These are phyloP conservation scores for Endotricha flammealis DNA, from an alignment of 2,888 invertebrate genomes.

Conservation along the genomic window DNA sequence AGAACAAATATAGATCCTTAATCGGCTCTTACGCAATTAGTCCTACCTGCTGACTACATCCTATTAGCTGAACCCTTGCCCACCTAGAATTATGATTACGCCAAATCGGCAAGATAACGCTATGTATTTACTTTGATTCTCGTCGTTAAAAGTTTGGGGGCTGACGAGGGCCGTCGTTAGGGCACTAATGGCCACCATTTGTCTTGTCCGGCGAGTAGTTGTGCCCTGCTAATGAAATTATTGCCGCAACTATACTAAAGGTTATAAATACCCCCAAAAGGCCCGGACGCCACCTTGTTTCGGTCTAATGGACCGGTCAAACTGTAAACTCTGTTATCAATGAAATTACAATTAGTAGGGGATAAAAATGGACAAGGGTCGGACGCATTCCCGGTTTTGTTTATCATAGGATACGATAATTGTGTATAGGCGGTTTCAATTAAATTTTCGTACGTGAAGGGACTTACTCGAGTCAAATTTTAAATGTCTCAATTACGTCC, in stretches of 20 bases:
- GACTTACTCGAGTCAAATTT: slow-evolving; percentile 3
- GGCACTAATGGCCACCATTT: slow-evolving; percentile 77
- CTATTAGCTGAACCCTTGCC: slow-evolving; percentile 62
- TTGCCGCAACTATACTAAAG: slow-evolving; percentile 77
- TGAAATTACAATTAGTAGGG: slow-evolving; percentile 76
- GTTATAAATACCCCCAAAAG: slow-evolving; percentile 74
- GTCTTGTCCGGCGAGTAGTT: slow-evolving; percentile 78
- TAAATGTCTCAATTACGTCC: not conserved
- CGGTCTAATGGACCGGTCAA: slow-evolving; percentile 77
- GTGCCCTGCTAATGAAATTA: slow-evolving; percentile 78
- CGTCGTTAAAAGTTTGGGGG: slow-evolving; percentile 76
- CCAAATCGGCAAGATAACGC: slow-evolving; percentile 75
- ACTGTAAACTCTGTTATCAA: slow-evolving; percentile 78
- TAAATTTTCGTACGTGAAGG: slow-evolving; percentile 17
- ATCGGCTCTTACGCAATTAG: slow-evolving; percentile 36
- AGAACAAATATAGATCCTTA: slow-evolving; percentile 26
- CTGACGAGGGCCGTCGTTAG: slow-evolving; percentile 75
- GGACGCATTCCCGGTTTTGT: slow-evolving; percentile 58
- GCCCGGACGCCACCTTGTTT: slow-evolving; percentile 74
- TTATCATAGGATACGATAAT: slow-evolving; percentile 41
- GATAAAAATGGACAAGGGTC: slow-evolving; percentile 69
- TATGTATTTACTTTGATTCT: slow-evolving; percentile 77
- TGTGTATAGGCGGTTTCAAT: slow-evolving; percentile 24
- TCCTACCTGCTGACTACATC: slow-evolving; percentile 52
- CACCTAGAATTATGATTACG: slow-evolving; percentile 65